These are phyloP conservation scores for Petrocephalus microphthalmus DNA, from an alignment of 2,113 vertebrate genomes.

Conservation along the genomic window DNA sequence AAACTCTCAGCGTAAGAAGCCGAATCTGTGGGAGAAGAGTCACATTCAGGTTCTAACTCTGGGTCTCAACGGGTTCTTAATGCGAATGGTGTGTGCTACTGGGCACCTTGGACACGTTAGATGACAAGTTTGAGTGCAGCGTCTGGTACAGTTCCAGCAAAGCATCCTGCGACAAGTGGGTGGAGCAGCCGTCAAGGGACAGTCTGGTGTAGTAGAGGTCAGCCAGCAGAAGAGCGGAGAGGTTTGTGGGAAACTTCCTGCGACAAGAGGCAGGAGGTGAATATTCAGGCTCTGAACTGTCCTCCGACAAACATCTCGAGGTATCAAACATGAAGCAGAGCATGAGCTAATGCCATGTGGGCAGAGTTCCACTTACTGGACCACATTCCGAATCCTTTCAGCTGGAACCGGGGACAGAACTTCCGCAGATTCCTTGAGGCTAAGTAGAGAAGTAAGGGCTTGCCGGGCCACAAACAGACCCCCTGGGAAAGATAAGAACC, in stretches of 20 bases:
- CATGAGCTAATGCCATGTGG: background rate
- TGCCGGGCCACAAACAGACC: conserved; percentile 80
- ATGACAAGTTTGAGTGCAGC: conserved; percentile 79
- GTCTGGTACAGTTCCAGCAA: conserved; percentile 72
- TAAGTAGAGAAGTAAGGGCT: conserved; percentile 81
- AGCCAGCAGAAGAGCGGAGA: conserved; percentile 74
- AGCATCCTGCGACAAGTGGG: conserved; percentile 69
- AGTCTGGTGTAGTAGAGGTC: conserved; percentile 88
- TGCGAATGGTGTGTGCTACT: background rate
- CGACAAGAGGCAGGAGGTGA: background rate
- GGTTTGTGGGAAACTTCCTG: conserved; percentile 75
- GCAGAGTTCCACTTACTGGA: conserved; percentile 59
- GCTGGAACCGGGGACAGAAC: conserved; percentile 70
- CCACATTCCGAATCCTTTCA: conserved; percentile 67
- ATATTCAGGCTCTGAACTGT: background rate
- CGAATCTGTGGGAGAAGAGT: conserved; percentile 66
- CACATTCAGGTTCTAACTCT: background rate
- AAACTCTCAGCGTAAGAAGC: conserved; percentile 79
- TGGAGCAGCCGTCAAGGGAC: conserved; percentile 71
- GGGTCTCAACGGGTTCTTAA: background rate
- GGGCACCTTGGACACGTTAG: conserved; percentile 74
- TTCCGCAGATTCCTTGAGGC: conserved; percentile 75
- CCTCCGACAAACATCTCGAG: background rate
- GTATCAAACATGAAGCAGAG: background rate
- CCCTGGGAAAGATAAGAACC: conserved; percentile 53